Percentiles rank a stretch among this genome's conserved stretches.
These are phyloP conservation scores for Rhagonycha lutea DNA, from an alignment of 2,888 invertebrate genomes.

Conservation along the genomic window DNA sequence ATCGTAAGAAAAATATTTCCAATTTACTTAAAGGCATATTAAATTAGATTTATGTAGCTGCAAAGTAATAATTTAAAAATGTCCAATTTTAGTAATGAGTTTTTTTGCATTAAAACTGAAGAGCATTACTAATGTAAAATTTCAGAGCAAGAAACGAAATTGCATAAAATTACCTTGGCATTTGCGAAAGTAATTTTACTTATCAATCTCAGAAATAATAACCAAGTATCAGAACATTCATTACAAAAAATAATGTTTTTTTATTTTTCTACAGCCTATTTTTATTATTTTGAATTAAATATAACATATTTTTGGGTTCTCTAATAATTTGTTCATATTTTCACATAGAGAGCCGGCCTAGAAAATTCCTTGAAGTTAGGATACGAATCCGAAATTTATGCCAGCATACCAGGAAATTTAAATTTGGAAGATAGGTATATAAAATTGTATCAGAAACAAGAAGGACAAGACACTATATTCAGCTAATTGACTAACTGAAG, in stretches of 20 bases:
- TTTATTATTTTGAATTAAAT: too few species aligned
- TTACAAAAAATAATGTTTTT: neutral
- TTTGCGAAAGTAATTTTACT: neutral
- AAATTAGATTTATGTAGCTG: neutral
- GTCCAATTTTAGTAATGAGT: neutral
- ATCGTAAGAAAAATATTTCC: neutral
- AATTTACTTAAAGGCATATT: neutral
- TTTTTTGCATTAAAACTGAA: neutral
- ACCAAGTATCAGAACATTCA: neutral
- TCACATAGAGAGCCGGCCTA: neutral
- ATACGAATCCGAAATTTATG: neutral
- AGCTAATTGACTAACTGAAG: neutral
- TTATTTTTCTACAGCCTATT: neutral
- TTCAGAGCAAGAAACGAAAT: neutral
- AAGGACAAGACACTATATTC: neutral
- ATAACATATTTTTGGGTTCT: too few species aligned
- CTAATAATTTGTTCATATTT: too few species aligned
- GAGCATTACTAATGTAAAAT: neutral
- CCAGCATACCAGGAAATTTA: neutral
- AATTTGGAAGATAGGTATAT: neutral
- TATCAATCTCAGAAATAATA: neutral
- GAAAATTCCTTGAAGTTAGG: neutral
- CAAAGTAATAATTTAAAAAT: neutral
- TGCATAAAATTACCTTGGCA: neutral
- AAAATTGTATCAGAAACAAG: neutral